Conservation (phyloP, 2,113 vertebrate species). For the Gymnarchus niloticus region DNA sequence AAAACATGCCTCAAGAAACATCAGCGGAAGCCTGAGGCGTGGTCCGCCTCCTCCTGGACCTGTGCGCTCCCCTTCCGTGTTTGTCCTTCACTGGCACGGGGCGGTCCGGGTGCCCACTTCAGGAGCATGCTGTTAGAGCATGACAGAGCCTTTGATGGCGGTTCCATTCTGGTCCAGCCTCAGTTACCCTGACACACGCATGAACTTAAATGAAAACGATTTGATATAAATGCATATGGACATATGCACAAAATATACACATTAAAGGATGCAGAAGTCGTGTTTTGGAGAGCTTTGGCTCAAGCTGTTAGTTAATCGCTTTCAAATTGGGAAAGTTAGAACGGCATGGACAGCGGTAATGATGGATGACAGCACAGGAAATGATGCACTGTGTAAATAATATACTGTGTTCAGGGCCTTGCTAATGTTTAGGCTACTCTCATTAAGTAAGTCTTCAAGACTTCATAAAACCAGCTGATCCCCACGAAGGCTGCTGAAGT, state of each 20-base stretch:
- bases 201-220: not conserved
- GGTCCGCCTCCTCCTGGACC: not conserved
- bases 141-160: not conserved
- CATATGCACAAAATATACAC: not conserved
- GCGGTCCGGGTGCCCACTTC: not conserved
- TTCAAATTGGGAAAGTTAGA: not conserved
- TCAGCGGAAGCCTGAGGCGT: not conserved
- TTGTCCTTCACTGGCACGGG: not conserved
- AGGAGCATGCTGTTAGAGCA: not conserved
- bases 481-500: not conserved
- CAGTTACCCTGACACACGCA: not conserved
- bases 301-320: not conserved
- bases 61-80: not conserved
- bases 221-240: not conserved
- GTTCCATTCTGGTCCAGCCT: not conserved
- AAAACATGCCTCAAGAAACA: not conserved
- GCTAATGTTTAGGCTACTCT: not conserved
- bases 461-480: constrained; percentile 4
- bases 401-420: not conserved
- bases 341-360: not conserved
- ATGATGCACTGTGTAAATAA: not conserved
- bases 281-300: not conserved
- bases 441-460: not conserved
- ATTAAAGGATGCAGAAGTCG: not conserved
- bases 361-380: not conserved